Evolutionary conservation across 2,113 vertebrate species (phyloP).

Genomic region (Neodon shergylaensis): DNA sequence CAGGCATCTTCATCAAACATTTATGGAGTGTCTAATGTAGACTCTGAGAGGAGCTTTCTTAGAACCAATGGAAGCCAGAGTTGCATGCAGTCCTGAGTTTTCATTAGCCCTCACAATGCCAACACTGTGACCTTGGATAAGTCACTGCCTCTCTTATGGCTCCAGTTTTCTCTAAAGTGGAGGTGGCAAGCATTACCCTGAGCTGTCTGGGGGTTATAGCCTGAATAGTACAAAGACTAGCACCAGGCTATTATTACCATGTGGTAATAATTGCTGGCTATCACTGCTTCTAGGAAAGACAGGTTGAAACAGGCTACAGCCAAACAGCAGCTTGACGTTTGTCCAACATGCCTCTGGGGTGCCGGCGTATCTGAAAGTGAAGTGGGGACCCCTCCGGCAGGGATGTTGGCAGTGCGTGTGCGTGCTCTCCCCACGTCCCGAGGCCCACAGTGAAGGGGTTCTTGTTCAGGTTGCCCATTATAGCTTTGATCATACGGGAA

Average conservation of each 20-base stretch:
- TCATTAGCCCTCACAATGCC: background rate
- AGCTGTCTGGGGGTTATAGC: background rate
- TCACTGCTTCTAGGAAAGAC: background rate
- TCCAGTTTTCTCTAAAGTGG: slow-evolving; percentile 7
- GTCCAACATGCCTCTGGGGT: background rate
- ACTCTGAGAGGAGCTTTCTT: slow-evolving; percentile 38
- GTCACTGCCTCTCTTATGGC: background rate
- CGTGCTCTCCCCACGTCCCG: background rate
- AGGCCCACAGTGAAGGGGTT: slow-evolving; percentile 10
- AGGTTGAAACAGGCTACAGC: background rate
- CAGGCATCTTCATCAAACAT: slow-evolving; percentile 75
- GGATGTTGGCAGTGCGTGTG: background rate
- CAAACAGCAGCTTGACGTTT: background rate
- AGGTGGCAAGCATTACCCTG: background rate
- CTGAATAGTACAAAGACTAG: background rate
- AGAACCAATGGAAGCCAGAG: slow-evolving; percentile 44
- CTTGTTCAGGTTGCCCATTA: background rate
- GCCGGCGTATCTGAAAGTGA: background rate
- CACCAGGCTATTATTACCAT: background rate
- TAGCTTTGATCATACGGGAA: background rate
- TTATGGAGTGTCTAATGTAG: slow-evolving; percentile 67
- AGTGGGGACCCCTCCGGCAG: background rate
- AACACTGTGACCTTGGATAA: background rate
- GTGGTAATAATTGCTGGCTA: background rate
- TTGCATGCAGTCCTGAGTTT: slow-evolving; percentile 10